Evolutionary conservation across 2,888 invertebrate genomes (phyloP).

Genomic region (Cantharis rufa): DNA sequence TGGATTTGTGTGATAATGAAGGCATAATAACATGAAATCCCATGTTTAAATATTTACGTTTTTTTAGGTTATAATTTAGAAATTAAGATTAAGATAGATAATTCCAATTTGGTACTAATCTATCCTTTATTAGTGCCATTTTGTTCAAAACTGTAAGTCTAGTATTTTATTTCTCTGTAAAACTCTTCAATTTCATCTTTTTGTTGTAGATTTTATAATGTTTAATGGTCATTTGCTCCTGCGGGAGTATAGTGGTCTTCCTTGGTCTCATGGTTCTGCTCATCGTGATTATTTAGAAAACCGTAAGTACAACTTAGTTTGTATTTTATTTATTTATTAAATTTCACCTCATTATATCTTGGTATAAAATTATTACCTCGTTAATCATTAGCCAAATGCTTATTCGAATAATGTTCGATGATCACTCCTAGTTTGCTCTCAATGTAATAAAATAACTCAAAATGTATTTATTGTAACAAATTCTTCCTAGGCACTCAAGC

Average conservation of each 20-base stretch:
- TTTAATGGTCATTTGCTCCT: constrained; percentile 9
- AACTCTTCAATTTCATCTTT: neutral
- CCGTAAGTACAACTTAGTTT: constrained; percentile 9
- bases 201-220: constrained; percentile 7
- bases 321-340: neutral
- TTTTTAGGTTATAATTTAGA: neutral
- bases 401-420: neutral
- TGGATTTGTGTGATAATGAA: neutral
- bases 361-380: neutral
- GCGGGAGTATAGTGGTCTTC: constrained; percentile 11
- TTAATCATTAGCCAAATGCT: neutral
- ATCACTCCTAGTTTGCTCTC: neutral
- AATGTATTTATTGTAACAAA: neutral
- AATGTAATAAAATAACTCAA: neutral
- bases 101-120: neutral
- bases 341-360: neutral
- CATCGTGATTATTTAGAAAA: constrained; percentile 18
- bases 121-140: neutral
- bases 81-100: neutral
- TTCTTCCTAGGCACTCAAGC: neutral
- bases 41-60: neutral
- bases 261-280: constrained; percentile 9
- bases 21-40: neutral
- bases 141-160: neutral
- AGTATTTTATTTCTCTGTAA: neutral